Base-by-base conservation (phyloP, 2,797 vertebrate genomes). In the Etheostoma perlongum region DNA sequence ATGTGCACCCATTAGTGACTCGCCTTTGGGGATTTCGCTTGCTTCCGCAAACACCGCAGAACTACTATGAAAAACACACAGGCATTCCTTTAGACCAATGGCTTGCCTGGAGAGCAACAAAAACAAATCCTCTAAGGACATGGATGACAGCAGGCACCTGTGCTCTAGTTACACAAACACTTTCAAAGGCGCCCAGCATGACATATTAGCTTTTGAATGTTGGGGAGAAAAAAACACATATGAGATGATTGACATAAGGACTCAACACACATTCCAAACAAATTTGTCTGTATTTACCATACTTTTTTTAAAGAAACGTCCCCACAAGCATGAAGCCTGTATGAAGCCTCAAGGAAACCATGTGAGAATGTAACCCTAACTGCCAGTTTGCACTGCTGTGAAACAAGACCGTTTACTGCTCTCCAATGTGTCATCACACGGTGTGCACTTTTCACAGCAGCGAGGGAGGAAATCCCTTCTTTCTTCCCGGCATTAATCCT, bases 401-500 rank as follows among this genome's bases (percentile, higher is more conserved):
- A 89, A 90, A 79, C 78, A 62, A 78, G 78, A 78, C 76, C 25
- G 73, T 91, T 92, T 83, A 93, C 80, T 66, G 73, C 87, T 63
- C 90, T 87, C 87, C 16, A 33, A 40, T 40, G 85, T 72, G 78
- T 85, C 85, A 61, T 90, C 84, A 88, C 74, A 86, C 76, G 52
- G n/a, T 58, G 78, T 23, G 1, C 0, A 33, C 71, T 67, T 86
- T 59, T 90, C 91, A 85, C 85, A 77, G 81, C 71, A 53, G 74
- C 40, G 11, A 73, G 68, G 73, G 53, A 86, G 84, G 87, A 94
- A 94, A 86, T 83, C 84, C 80, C 78, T 63, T 54, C 54, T 82
- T 83, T 82, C 82, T 78, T 88, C 74, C 82, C 60, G 79, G 89
- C 70, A 90, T 89, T 83, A 85, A 90, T 89, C 88, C 79, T 33